Base-by-base conservation (phyloP, 2,797 vertebrate species). In the Brachyrhaphis roseni region DNA sequence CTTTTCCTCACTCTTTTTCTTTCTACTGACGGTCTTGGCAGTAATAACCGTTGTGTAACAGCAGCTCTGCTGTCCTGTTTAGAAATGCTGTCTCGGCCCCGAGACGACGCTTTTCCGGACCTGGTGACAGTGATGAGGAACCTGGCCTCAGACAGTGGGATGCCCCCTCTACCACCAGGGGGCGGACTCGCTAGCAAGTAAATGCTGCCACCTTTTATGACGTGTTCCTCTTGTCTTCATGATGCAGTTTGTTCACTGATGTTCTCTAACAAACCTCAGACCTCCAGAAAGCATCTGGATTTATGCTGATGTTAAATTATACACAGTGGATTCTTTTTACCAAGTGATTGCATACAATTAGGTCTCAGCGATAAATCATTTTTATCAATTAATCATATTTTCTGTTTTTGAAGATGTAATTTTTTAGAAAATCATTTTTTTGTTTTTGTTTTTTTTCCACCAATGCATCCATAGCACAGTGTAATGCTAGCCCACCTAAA, bases 111-210 rank as follows among this genome's bases (percentile, higher is more conserved):
- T 77, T 96, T 98, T 95, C 98, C 98, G 78, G 98, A 99, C 93
- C 95, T 99, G 91, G 96, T 97, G 89, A 97, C 97, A 31, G 97
- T 99, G 92, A 97, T 99, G 96, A 97, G 98, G 92, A 97, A 96
- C 94, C 95, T 99, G 91, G 97, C 97, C 90, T 96, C 97, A 51
- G 98, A 99, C 95, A 97, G 94, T 23, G 78, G 84, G 93, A 98
- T 99, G 94, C 97, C 97, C 86, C 96, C 97, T 91, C 95, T 99
- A 87, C 98, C 98, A 92, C 98, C 98, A 91, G 98, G 98, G 93
- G 98, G 98, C 92, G 98, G 98, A 87, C 97, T 99, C 86, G 97
- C 97, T 94, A 98, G 98, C 97, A 99, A 99, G 98, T 99, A 96
- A 97, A 98, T 94, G 88, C 59, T 41, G 0, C n/a, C 5, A 3